These are phyloP conservation scores for Antennarius striatus DNA, from an alignment of 2,113 vertebrate genomes.

Conservation along the genomic window DNA sequence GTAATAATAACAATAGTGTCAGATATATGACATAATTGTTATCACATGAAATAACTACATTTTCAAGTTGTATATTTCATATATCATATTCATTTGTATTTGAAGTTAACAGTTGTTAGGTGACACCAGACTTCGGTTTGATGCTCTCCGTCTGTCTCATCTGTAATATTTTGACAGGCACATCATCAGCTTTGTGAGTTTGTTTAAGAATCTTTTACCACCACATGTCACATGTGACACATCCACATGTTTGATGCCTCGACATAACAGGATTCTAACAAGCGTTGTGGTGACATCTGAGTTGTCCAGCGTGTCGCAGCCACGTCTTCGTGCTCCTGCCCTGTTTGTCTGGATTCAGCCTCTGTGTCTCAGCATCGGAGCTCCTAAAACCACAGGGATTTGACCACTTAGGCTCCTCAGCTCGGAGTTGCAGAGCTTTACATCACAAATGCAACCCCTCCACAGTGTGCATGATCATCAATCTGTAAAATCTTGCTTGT, in stretches of 20 bases:
- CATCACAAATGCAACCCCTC: conserved; percentile 54
- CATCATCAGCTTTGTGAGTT: background rate
- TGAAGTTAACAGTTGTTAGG: background rate
- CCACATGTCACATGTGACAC: background rate
- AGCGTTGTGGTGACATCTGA: background rate
- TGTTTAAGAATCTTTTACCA: background rate
- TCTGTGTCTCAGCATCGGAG: conserved; percentile 45
- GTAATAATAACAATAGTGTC: too few species aligned
- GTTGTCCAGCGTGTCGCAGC: conserved; percentile 6
- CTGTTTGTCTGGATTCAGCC: conserved; percentile 54
- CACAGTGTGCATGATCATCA: conserved; percentile 32
- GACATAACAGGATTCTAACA: conserved; percentile 3
- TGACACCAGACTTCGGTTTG: background rate
- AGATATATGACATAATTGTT: too few species aligned
- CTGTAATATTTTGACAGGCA: conserved; percentile 5
- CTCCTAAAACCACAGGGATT: conserved; percentile 59
- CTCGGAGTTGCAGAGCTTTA: conserved; percentile 52
- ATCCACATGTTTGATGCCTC: conserved; percentile 8
- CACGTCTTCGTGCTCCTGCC: conserved; percentile 23
- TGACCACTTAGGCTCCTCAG: conserved; percentile 64
- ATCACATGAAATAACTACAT: too few species aligned
- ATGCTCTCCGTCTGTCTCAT: background rate
- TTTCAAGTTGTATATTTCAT: too few species aligned
- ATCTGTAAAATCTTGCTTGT: conserved; percentile 53
- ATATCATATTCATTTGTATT: too few species aligned